A percentile compares a stretch with the other conserved stretches of the same genome.
phyloP scores from a whole-genome alignment of 2,888 invertebrate genomes.

The Amphipyra berbera region DNA sequence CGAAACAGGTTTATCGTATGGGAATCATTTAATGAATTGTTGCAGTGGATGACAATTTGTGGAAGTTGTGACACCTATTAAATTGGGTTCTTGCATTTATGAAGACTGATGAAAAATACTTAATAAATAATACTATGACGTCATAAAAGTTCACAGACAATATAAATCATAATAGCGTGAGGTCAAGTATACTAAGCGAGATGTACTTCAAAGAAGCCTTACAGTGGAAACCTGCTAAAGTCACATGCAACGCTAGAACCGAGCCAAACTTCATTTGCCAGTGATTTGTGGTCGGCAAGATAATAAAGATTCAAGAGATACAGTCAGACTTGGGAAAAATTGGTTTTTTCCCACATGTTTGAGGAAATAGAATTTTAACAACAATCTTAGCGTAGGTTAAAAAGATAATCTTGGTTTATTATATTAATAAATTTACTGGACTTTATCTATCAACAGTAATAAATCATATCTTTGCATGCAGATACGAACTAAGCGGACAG shows the following conservation, averaged over 20 bases:
- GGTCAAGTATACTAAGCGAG: background rate
- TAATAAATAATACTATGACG: no score
- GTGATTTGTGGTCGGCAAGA: conserved; percentile 31
- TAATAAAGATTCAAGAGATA: conserved; percentile 26
- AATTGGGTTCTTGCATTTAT: conserved; percentile 3
- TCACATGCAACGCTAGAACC: conserved; percentile 16
- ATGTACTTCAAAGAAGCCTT: conserved; percentile 4
- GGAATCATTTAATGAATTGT: conserved; percentile 44
- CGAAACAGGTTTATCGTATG: conserved; percentile 56
- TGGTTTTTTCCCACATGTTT: conserved; percentile 26
- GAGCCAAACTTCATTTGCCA: conserved; percentile 23
- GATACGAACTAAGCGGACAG: background rate
- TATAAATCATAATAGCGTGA: conserved; percentile 3
- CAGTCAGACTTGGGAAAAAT: conserved; percentile 16
- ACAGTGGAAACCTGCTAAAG: conserved; percentile 4
- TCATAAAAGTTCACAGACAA: background rate
- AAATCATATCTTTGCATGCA: background rate
- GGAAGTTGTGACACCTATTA: conserved; percentile 6
- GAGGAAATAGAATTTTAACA: conserved; percentile 16
- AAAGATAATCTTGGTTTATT: conserved; percentile 4
- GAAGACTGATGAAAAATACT: no score
- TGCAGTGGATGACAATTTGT: conserved; percentile 14
- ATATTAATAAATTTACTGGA: background rate
- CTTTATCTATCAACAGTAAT: background rate
- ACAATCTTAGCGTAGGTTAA: conserved; percentile 4